Conservation (phyloP, 2,888 invertebrate species). For the Digitonthophagus gazella region DNA sequence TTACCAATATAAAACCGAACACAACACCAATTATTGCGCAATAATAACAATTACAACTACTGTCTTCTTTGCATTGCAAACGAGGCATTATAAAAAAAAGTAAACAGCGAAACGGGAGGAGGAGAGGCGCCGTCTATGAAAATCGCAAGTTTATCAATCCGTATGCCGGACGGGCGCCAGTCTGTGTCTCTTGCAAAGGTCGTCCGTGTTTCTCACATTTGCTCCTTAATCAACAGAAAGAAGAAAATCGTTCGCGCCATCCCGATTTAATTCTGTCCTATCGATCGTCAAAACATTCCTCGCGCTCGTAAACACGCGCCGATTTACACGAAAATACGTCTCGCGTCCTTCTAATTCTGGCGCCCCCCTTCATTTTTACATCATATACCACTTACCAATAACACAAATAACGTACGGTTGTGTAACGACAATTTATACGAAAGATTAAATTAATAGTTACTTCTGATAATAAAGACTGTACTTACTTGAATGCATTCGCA, state of each 20-base stretch:
- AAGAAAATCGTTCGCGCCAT: background rate
- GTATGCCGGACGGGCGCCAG: background rate
- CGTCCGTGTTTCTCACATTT: background rate
- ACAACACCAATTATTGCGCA: background rate
- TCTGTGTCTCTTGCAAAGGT: background rate
- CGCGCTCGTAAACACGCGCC: background rate
- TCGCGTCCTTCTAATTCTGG: background rate
- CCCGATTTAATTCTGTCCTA: background rate
- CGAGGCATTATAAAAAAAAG: background rate
- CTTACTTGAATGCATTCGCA: constrained; percentile 94
- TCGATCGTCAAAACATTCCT: background rate
- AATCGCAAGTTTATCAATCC: background rate
- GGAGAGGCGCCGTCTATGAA: background rate
- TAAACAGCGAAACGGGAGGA: background rate
- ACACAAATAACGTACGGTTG: background rate
- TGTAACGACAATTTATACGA: background rate
- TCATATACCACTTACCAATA: background rate
- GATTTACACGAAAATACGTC: background rate
- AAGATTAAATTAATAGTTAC: background rate
- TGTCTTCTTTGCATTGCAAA: background rate
- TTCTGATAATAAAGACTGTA: background rate
- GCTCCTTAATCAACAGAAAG: background rate
- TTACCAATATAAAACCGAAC: background rate
- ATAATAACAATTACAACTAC: background rate
- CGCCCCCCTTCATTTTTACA: background rate